A percentile compares a stretch with the other conserved stretches of the same genome.
phyloP scores from a whole-genome alignment of 2,113 vertebrate genomes.

The Bucco capensis region DNA sequence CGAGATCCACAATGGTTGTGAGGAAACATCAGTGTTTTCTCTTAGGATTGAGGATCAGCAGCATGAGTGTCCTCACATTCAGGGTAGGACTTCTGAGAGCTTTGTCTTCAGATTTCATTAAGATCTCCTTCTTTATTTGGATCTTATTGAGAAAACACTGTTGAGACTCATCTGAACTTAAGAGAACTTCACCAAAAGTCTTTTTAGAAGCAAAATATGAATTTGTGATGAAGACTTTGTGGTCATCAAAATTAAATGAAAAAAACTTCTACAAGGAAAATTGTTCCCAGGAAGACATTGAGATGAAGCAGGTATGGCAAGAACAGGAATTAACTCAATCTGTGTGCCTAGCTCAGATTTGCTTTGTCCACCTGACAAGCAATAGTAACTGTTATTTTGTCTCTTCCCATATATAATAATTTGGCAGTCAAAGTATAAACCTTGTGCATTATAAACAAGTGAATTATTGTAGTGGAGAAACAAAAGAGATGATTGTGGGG shows the following conservation, averaged over 20 bases:
- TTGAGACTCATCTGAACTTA: background rate
- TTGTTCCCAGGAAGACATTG: background rate
- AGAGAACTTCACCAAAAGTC: background rate
- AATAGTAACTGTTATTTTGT: background rate
- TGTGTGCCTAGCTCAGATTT: background rate
- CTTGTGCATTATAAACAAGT: constrained; percentile 3
- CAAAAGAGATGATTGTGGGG: constrained; percentile 4
- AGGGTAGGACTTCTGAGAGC: background rate
- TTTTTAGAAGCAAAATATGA: background rate
- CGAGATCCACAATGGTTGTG: background rate
- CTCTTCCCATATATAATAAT: background rate
- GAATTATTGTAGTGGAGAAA: constrained; percentile 31
- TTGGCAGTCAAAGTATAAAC: background rate
- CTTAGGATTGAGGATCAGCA: background rate
- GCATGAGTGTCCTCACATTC: background rate
- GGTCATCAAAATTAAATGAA: background rate
- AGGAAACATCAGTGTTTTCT: background rate
- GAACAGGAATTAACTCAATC: background rate
- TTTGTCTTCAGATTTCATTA: background rate
- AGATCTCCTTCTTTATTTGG: background rate
- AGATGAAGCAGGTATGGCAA: background rate
- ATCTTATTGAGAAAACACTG: background rate
- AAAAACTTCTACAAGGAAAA: background rate
- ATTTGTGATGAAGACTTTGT: background rate
- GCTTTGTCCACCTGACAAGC: background rate